Conservation (phyloP, 2,888 invertebrate genomes). For the Arge pagana region DNA sequence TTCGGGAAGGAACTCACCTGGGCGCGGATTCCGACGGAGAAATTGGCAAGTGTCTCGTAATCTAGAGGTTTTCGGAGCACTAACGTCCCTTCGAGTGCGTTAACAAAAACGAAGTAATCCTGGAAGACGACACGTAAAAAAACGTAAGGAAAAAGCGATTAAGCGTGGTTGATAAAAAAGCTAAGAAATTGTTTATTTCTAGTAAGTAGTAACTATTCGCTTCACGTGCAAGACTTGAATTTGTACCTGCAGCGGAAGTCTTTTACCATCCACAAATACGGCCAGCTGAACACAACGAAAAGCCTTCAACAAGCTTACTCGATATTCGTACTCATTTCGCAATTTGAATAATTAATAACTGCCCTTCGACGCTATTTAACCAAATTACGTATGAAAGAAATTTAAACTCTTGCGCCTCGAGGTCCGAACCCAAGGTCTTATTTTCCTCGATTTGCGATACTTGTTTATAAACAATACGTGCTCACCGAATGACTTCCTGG, state of each 20-base stretch:
- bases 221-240: background rate
- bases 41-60: conserved; percentile 78
- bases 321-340: too few species aligned
- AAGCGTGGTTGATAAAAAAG: background rate
- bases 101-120: conserved; percentile 83
- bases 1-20: conserved; percentile 58
- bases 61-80: conserved; percentile 80
- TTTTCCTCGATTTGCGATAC: too few species aligned
- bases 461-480: too few species aligned
- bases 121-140: conserved; percentile 46
- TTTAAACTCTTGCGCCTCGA: too few species aligned
- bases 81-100: conserved; percentile 82
- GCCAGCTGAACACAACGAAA: conserved; percentile 30
- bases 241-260: conserved; percentile 31
- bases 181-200: background rate
- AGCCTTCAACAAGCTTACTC: too few species aligned
- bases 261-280: conserved; percentile 33
- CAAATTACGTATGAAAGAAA: too few species aligned
- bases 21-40: conserved; percentile 72
- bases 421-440: too few species aligned
- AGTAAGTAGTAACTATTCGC: too few species aligned
- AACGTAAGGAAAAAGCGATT: background rate
- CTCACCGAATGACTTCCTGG: conserved; percentile 75
- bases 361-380: too few species aligned
- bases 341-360: too few species aligned